phyloP scores from a whole-genome alignment of 2,888 invertebrate species.

The Limnephilus rhombicus region DNA sequence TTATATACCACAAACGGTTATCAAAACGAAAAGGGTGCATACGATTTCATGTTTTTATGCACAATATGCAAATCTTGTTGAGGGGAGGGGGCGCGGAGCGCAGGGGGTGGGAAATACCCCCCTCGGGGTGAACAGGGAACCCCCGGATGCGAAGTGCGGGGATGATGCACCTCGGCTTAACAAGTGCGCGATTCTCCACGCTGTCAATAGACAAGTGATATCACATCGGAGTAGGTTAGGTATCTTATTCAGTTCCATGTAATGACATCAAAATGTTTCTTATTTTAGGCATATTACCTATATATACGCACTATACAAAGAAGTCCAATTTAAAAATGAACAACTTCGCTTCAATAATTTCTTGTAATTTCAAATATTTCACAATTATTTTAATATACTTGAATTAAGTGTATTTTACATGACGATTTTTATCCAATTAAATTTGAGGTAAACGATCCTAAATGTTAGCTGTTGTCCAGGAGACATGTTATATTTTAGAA shows the following conservation, averaged over 20 bases:
- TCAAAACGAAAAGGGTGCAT: constrained; percentile 66
- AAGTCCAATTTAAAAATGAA: no score
- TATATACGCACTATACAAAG: no score
- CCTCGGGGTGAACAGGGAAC: background rate
- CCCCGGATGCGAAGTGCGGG: background rate
- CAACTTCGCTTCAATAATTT: no score
- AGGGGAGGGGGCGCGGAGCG: background rate
- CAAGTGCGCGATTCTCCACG: constrained; percentile 55
- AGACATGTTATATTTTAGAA: no score
- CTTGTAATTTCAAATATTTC: no score
- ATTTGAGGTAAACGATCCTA: no score
- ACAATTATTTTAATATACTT: no score
- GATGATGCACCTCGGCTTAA: constrained; percentile 25
- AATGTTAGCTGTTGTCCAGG: no score
- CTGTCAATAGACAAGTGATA: constrained; percentile 30
- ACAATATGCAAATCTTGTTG: constrained; percentile 64
- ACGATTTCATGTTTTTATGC: constrained; percentile 67
- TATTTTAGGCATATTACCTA: background rate
- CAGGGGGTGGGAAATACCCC: background rate
- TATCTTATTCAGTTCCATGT: background rate
- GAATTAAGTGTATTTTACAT: no score
- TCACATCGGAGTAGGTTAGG: background rate
- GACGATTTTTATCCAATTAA: no score
- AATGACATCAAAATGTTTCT: background rate
- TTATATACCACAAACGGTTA: constrained; percentile 65